A percentile compares a stretch with the other conserved stretches of the same genome.
These are phyloP conservation scores for Macroramphosus scolopax DNA, from an alignment of 2,797 vertebrate genomes.

Conservation along the genomic window DNA sequence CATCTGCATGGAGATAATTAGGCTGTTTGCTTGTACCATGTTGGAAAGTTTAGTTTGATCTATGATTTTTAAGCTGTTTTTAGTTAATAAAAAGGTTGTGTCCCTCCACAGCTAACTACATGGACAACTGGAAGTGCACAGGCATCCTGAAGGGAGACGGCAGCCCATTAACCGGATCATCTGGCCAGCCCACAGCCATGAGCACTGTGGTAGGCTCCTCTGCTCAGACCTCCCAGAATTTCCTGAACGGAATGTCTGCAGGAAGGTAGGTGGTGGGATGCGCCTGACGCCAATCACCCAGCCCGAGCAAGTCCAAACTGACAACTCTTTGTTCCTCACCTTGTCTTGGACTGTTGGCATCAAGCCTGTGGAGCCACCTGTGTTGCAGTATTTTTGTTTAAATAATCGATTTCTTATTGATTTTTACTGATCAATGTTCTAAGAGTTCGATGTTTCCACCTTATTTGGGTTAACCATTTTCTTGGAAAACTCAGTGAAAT, in stretches of 20 bases:
- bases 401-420: constrained; percentile 3
- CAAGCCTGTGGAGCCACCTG: too few species aligned
- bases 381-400: background rate
- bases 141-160: constrained; percentile 97
- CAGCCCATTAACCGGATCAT: constrained; percentile 89
- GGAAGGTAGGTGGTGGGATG: constrained; percentile 93
- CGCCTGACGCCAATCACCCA: constrained; percentile 59
- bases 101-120: constrained; percentile 89
- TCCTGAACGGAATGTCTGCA: constrained; percentile 86
- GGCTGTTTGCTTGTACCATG: too few species aligned
- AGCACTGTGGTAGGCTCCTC: constrained; percentile 83
- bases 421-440: constrained; percentile 34
- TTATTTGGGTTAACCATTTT: constrained; percentile 27
- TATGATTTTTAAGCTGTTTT: too few species aligned
- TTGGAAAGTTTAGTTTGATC: too few species aligned
- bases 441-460: constrained; percentile 25
- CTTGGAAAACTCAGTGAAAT: constrained; percentile 40
- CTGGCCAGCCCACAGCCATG: constrained; percentile 85
- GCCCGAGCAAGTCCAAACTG: constrained; percentile 55
- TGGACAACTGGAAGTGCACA: constrained; percentile 99
- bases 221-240: constrained; percentile 85
- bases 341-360: constrained; percentile 58
- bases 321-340: constrained; percentile 55
- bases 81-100: too few species aligned
- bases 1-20: too few species aligned